These are phyloP conservation scores for Rana temporaria DNA, from an alignment of 2,113 vertebrate genomes.

Conservation along the genomic window DNA sequence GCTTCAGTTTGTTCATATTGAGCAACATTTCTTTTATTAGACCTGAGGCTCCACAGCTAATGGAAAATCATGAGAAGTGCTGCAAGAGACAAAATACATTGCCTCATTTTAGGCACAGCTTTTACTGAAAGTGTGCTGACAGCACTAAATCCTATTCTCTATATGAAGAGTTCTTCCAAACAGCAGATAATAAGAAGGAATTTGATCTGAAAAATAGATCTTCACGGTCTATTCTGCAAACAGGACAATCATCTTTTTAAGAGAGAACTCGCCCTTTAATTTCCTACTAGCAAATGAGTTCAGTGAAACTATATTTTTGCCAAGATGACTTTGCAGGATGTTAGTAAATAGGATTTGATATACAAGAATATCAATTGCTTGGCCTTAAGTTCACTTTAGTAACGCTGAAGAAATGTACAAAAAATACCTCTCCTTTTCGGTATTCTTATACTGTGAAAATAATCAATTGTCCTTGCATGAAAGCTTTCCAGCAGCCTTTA, in stretches of 20 bases:
- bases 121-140: background rate
- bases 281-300: too few species aligned
- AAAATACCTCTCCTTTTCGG: background rate
- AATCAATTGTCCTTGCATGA: constrained; percentile 36
- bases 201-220: too few species aligned
- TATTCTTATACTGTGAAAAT: constrained; percentile 18
- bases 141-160: background rate
- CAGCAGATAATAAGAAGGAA: background rate
- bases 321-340: background rate
- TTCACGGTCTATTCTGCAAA: too few species aligned
- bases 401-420: background rate
- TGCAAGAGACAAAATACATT: too few species aligned
- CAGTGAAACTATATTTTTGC: too few species aligned
- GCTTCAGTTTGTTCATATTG: too few species aligned
- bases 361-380: constrained; percentile 3
- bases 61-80: too few species aligned
- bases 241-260: too few species aligned
- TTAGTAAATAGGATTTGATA: background rate
- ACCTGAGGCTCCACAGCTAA: too few species aligned
- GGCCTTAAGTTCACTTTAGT: constrained; percentile 30
- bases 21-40: too few species aligned
- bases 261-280: too few species aligned
- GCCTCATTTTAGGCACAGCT: too few species aligned
- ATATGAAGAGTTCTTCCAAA: background rate
- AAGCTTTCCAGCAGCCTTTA: constrained; percentile 28